phyloP scores from a whole-genome alignment of 1,140 invertebrate genomes.

The Hyles euphorbiae region DNA sequence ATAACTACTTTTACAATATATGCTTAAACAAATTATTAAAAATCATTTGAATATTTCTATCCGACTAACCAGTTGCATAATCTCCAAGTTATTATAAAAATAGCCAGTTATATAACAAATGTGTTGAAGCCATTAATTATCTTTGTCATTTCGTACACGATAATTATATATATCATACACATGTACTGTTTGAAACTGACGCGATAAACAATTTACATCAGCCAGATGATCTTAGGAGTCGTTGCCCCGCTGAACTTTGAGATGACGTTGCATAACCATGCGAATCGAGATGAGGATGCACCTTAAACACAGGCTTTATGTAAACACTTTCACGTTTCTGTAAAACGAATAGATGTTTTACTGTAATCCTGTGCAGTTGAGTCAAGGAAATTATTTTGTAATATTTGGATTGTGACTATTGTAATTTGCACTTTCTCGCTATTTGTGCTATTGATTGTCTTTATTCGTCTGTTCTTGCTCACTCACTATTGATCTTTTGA shows the following conservation, averaged over 20 bases:
- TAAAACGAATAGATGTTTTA: constrained; percentile 21
- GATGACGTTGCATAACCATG: constrained; percentile 52
- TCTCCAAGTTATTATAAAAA: too few species aligned
- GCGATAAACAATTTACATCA: neutral
- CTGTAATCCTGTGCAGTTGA: neutral
- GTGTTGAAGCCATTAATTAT: neutral
- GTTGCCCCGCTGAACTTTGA: constrained; percentile 50
- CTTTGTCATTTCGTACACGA: neutral
- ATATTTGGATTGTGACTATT: too few species aligned
- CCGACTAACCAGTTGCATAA: too few species aligned
- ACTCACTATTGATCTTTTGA: too few species aligned
- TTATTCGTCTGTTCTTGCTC: too few species aligned
- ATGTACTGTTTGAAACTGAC: neutral
- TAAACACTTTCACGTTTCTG: constrained; percentile 55
- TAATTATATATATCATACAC: neutral
- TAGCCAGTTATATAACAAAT: neutral
- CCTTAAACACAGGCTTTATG: constrained; percentile 31
- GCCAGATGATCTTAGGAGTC: constrained; percentile 1
- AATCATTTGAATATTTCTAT: too few species aligned
- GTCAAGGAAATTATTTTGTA: too few species aligned
- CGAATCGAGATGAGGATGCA: constrained; percentile 50
- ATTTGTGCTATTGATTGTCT: too few species aligned
- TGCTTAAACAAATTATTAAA: too few species aligned
- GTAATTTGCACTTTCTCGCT: too few species aligned
- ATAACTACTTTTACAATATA: too few species aligned